These are phyloP conservation scores for Cheirogaleus major DNA, from an alignment of 2,797 vertebrate species.

Conservation along the genomic window DNA sequence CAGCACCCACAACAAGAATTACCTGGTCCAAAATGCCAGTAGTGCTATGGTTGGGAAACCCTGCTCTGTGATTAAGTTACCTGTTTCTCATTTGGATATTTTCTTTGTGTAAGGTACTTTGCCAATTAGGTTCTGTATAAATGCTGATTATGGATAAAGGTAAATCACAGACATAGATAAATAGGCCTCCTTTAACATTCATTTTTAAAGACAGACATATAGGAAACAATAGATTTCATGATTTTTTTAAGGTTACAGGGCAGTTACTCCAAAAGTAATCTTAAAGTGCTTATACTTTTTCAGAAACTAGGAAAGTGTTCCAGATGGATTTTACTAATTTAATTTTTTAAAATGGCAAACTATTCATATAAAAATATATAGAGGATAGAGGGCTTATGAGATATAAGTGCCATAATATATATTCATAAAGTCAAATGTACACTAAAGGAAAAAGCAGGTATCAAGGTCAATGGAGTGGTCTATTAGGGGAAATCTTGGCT, in stretches of 20 bases:
- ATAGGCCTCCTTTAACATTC: not conserved
- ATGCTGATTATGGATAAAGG: slow-evolving; percentile 9
- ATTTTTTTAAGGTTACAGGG: not conserved
- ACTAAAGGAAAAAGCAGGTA: not conserved
- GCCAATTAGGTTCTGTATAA: slow-evolving; percentile 11
- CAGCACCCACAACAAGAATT: not conserved
- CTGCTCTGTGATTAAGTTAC: not conserved
- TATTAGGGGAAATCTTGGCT: not conserved
- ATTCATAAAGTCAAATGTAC: not conserved
- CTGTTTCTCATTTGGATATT: slow-evolving; percentile 18
- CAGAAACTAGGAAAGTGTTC: not conserved
- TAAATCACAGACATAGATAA: not conserved
- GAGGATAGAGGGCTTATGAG: not conserved
- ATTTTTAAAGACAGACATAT: not conserved
- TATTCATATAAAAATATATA: not conserved
- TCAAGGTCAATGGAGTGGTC: not conserved
- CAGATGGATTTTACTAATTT: not conserved
- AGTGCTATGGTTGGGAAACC: not conserved
- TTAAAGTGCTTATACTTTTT: not conserved
- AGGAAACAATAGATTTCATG: not conserved
- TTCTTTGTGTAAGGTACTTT: slow-evolving; percentile 11
- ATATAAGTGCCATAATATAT: not conserved
- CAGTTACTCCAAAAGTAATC: slow-evolving; percentile 2
- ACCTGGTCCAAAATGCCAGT: not conserved
- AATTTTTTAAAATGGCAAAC: not conserved